Percentiles rank a stretch among this genome's conserved stretches.
Conservation (phyloP, 2,797 vertebrate genomes). For the Malacoraja senta region DNA sequence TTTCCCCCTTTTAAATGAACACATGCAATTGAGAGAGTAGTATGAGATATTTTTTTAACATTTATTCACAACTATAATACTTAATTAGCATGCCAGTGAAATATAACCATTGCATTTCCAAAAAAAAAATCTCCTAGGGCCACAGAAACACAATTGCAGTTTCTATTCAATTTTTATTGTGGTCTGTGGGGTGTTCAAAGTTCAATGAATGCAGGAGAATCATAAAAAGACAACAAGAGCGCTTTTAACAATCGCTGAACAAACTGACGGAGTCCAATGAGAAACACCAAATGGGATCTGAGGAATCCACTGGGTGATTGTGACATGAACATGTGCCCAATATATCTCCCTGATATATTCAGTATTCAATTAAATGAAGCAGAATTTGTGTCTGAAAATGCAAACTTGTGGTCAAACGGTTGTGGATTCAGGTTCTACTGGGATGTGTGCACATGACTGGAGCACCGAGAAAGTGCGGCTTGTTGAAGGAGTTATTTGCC, state of each 20-base stretch:
- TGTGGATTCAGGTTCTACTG: background rate
- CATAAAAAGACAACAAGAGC: background rate
- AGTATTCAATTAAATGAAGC: background rate
- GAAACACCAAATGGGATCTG: background rate
- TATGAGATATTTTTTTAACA: background rate
- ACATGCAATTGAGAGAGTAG: background rate
- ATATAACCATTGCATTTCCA: no score
- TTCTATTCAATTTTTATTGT: background rate
- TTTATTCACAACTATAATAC: background rate
- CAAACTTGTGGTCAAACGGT: background rate
- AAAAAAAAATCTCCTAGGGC: background rate
- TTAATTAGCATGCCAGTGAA: background rate
- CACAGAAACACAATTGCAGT: background rate
- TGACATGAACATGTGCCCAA: background rate
- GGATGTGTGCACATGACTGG: background rate
- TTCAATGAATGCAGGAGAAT: background rate
- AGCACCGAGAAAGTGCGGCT: background rate
- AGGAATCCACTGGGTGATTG: background rate
- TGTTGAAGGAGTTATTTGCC: background rate
- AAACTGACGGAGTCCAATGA: background rate
- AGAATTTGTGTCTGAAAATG: no score
- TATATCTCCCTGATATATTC: background rate
- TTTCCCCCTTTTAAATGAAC: background rate
- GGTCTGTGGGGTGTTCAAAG: background rate
- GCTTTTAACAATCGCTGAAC: background rate